These are phyloP conservation scores for Hoplostethus atlanticus DNA, from an alignment of 2,797 vertebrate species.

Conservation along the genomic window DNA sequence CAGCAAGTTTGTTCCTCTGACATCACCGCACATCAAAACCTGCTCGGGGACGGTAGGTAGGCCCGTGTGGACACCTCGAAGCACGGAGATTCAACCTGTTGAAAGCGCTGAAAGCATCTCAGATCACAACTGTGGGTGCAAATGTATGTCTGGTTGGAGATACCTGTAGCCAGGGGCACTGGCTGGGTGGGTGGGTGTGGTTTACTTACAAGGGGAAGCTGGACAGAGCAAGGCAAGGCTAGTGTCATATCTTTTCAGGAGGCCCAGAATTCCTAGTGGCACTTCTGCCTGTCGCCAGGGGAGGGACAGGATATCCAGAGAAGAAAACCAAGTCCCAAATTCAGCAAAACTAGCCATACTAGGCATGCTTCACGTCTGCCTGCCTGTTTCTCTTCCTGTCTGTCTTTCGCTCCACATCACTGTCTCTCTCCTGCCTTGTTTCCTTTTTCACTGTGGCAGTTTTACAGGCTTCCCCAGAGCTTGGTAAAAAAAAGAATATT, in stretches of 20 bases:
- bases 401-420: constrained; percentile 1
- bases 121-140: background rate
- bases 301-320: background rate
- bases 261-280: background rate
- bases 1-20: constrained; percentile 50
- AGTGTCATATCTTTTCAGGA: no score
- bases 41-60: constrained; percentile 2
- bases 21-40: constrained; percentile 49
- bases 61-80: constrained; percentile 11
- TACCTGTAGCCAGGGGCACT: no score
- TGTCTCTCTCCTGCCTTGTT: constrained; percentile 12
- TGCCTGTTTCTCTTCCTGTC: background rate
- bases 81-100: background rate
- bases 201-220: no score
- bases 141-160: background rate
- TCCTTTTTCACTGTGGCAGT: constrained; percentile 10
- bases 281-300: background rate
- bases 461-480: constrained; percentile 24
- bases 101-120: background rate
- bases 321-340: constrained; percentile 1
- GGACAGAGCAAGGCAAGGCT: no score
- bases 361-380: background rate
- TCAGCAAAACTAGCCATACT: background rate
- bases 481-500: constrained; percentile 34
- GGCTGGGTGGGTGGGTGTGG: no score